Base-by-base conservation (phyloP, 2,888 invertebrate species). In the Hypercompe scribonia region DNA sequence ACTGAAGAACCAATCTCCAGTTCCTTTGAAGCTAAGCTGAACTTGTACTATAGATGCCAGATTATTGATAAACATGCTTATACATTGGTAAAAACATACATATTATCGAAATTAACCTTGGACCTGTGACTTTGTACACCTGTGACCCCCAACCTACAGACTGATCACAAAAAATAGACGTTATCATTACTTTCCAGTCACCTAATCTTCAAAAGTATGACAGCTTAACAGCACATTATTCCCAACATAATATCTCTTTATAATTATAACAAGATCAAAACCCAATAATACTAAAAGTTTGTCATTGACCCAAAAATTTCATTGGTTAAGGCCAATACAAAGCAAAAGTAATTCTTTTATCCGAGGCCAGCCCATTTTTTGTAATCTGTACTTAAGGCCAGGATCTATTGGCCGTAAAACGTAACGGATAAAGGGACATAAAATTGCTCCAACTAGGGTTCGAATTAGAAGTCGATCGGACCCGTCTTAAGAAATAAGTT, bases 391-490 rank as follows among this genome's bases (percentile, higher is more conserved):
- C 77, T 82, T 82, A 82, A 78, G 61, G 75, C 70, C 70, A 63
- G 74, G 75, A 75, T 81, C 78, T 82, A 82, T 77, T 71, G 75
- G 75, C 70, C 73, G 65, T 82, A 81, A 82, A 82, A 82, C 74
- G 76, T 79, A 78, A 68, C 72, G 83, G 77, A 77, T 81, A 82
- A 82, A 77, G 74, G 74, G 69, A 67, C 69, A 69, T 75, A 72
- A 75, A 75, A 65, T 72, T 68, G 54, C 65, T 65, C 66, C 66
- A 69, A 72, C 68, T 63, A 75, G 63, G 33, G 65, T 50, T 50
- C 68, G 58, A 71, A 74, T 74, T 74, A 72, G 71, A 54, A 28
- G 34, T 46, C 67, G 67, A 68, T 74, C 34, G 70, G 42, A 3
- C 42, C 31, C n/a, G n/a, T 54, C 54, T 50, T 63, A 33, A 11